Evolutionary conservation across 2,113 vertebrate species (phyloP), one percentile per base, ranked within the genome.

Genomic region (Grantiella picta): DNA sequence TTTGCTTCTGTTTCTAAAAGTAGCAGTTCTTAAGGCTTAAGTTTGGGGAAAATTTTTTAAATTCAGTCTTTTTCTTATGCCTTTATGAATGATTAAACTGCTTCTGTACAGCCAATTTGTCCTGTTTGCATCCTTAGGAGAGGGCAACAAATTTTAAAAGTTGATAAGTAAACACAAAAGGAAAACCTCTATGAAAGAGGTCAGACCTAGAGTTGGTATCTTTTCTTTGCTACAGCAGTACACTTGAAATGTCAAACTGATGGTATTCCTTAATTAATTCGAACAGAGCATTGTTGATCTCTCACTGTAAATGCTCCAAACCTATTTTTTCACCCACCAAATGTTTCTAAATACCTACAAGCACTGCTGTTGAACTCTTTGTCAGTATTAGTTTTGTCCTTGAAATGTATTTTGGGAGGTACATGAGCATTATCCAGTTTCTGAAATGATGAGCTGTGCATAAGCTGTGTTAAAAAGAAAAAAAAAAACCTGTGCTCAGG

Each of bases 371-470:
- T 96, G 88, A 95, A 95, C 82, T 73, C 73, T 77, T 63, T 85
- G 63, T 64, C 57, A 24, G 45, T 78, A 88, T 95, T 93, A 86
- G 29, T 93, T 94, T 93, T 89, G 86, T 64, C 94, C 94, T 96
- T 92, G 90, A 93, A 82, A 86, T 68, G 49, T 56, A 5, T 95
- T 95, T 95, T 89, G 88, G 72, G 90, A 94, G 63, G 47, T 66
- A 35, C 47, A 28, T 73, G 25, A 59, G 64, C 40, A 38, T 93
- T 95, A 89, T 81, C 77, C 80, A 70, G 22, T 95, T 94, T 86
- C 66, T 89, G 82, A 96, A 92, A 89, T 75, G 28, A 93, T 17
- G 5, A 90, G 65, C 82, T 94, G 70, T 80, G 52, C 68, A 78
- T 90, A 92, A 95, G 33, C 85, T 94, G 52, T 72, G 49, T 79